Conservation (phyloP, 2,113 vertebrate genomes). For the Lichenostomus cassidix region DNA sequence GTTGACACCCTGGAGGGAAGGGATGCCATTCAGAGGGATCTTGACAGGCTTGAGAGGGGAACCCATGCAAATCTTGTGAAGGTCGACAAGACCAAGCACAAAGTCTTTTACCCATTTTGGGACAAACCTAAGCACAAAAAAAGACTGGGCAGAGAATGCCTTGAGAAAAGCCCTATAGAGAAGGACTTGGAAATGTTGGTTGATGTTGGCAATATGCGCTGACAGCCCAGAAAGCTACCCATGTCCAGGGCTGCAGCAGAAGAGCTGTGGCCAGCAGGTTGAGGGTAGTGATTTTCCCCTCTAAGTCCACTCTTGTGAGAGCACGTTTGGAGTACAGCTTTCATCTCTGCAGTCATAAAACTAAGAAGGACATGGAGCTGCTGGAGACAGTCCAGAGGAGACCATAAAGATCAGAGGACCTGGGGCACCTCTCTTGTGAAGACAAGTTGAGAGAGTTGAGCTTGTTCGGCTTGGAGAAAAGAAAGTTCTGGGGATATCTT, state of each 20-base stretch:
- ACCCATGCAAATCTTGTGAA: not conserved
- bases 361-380: fast-evolving
- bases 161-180: not conserved
- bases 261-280: not conserved
- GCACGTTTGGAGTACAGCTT: not conserved
- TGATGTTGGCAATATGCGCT: not conserved
- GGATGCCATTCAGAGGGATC: not conserved
- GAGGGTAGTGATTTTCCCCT: not conserved
- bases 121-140: not conserved
- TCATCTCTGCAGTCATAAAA: not conserved
- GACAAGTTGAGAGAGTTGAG: not conserved
- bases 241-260: not conserved
- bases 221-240: not conserved
- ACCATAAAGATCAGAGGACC: not conserved
- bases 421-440: not conserved
- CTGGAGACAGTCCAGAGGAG: not conserved
- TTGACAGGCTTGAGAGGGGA: not conserved
- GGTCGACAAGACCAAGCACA: not conserved
- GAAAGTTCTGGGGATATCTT: not conserved
- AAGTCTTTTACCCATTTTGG: not conserved
- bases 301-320: not conserved
- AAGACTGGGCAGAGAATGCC: not conserved
- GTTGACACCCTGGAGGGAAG: fast-evolving
- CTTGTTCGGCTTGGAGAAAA: not conserved
- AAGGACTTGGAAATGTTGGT: not conserved